phyloP scores from a whole-genome alignment of 2,797 vertebrate genomes.

The Natrix natrix region DNA sequence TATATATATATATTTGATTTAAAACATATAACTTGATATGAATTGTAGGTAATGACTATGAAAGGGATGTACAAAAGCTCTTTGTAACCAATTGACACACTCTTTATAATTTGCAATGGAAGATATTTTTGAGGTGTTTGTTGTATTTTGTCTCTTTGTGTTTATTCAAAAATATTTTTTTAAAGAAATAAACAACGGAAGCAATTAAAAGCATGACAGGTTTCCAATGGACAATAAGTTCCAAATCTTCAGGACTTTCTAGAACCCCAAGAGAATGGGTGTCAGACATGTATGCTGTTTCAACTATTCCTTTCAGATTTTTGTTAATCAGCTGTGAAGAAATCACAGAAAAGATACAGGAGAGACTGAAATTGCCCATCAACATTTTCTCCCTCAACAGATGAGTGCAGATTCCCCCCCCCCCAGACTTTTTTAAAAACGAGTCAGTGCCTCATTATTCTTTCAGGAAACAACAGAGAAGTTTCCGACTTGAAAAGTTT shows the following conservation, averaged over 20 bases:
- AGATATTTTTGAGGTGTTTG: too few relatives aligned
- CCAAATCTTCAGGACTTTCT: not conserved
- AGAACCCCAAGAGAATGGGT: not conserved
- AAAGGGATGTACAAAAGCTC: too few relatives aligned
- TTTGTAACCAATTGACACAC: too few relatives aligned
- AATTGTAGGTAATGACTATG: too few relatives aligned
- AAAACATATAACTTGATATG: too few relatives aligned
- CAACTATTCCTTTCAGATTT: not conserved
- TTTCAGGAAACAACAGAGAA: not conserved
- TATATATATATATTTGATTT: too few relatives aligned
- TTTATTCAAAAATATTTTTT: too few relatives aligned
- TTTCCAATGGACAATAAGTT: not conserved
- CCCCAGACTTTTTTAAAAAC: not conserved
- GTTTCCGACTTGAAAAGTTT: not conserved
- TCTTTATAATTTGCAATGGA: too few relatives aligned
- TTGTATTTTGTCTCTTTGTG: too few relatives aligned
- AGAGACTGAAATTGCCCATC: not conserved
- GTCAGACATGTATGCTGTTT: not conserved
- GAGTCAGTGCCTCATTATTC: not conserved
- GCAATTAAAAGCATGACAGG: not conserved
- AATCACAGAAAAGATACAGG: not conserved
- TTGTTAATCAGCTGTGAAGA: not conserved
- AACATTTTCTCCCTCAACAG: not conserved
- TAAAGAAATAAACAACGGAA: not conserved
- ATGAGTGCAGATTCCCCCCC: not conserved